Conservation (phyloP, 2,888 invertebrate genomes). For the Colletes collaris region DNA sequence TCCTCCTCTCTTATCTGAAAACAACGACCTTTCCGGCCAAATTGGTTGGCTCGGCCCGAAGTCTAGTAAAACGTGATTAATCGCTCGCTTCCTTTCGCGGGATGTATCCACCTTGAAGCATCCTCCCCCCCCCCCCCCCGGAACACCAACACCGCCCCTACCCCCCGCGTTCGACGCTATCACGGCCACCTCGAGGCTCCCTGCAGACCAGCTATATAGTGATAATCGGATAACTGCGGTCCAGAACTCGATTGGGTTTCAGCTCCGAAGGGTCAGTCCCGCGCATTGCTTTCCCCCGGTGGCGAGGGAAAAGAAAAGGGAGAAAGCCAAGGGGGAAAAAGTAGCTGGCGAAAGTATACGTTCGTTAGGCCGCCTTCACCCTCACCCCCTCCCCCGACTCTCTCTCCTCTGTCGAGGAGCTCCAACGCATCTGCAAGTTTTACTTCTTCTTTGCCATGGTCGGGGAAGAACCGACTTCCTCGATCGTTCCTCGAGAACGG, state of each 20-base stretch:
- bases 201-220: slow-evolving; percentile 56
- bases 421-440: slow-evolving; percentile 32
- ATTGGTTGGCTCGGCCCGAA: slow-evolving; percentile 74
- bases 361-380: slow-evolving; percentile 49
- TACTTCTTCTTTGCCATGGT: not conserved
- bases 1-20: slow-evolving; percentile 72
- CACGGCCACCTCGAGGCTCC: slow-evolving; percentile 17
- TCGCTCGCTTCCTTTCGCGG: slow-evolving; percentile 71
- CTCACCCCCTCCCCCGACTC: not conserved
- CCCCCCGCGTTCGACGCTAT: slow-evolving; percentile 19
- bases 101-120: slow-evolving; percentile 61
- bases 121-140: not conserved
- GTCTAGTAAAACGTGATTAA: slow-evolving; percentile 78
- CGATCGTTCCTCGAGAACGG: slow-evolving; percentile 23
- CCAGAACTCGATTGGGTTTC: slow-evolving; percentile 75
- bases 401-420: not conserved
- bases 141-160: slow-evolving; percentile 26
- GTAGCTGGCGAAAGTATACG: slow-evolving; percentile 44
- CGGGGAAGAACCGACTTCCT: slow-evolving; percentile 1
- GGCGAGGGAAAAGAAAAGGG: slow-evolving; percentile 1
- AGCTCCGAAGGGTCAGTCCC: slow-evolving; percentile 50
- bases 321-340: not conserved
- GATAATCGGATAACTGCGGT: slow-evolving; percentile 78
- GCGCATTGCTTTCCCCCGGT: slow-evolving; percentile 48
- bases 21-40: slow-evolving; percentile 78